A percentile compares a stretch with the other conserved stretches of the same genome.
phyloP scores from a whole-genome alignment of 2,797 vertebrate genomes.

The Sphaeramia orbicularis region DNA sequence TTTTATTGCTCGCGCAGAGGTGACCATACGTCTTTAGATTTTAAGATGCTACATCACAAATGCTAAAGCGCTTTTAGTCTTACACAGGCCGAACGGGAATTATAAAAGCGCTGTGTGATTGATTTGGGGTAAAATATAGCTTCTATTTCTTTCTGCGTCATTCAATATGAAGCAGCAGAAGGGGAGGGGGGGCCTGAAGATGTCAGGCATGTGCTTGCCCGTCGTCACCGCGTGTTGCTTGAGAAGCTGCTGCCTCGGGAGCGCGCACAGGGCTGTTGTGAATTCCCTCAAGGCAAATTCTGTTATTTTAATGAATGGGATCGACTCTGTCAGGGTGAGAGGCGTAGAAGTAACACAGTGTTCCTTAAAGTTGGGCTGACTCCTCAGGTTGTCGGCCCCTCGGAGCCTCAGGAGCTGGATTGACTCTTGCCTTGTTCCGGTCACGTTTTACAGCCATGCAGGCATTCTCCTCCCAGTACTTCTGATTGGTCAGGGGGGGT shows the following conservation, averaged over 20 bases:
- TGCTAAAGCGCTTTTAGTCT: background rate
- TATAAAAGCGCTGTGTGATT: background rate
- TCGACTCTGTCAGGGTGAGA: background rate
- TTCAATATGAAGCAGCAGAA: conserved; percentile 1
- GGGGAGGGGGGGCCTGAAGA: background rate
- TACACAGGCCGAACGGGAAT: rapidly evolving
- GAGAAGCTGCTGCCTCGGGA: background rate
- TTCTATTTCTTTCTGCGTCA: conserved; percentile 53
- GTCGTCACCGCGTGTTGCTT: conserved; percentile 56
- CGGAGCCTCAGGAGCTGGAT: background rate
- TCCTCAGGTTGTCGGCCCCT: no score
- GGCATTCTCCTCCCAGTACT: conserved; percentile 44
- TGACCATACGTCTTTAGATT: background rate
- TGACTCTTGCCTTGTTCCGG: conserved; percentile 28
- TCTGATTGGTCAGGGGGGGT: conserved; percentile 62
- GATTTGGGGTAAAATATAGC: background rate
- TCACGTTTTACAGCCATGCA: conserved; percentile 71
- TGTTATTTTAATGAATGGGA: no score
- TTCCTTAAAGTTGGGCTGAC: rapidly evolving
- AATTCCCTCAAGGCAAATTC: background rate
- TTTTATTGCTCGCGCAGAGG: conserved; percentile 6
- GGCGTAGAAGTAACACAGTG: background rate
- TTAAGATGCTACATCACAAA: no score
- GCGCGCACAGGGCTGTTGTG: background rate
- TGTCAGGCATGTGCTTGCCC: conserved; percentile 64